Conservation (phyloP, 1,140 invertebrate genomes). For the Lepidurus couesii region DNA sequence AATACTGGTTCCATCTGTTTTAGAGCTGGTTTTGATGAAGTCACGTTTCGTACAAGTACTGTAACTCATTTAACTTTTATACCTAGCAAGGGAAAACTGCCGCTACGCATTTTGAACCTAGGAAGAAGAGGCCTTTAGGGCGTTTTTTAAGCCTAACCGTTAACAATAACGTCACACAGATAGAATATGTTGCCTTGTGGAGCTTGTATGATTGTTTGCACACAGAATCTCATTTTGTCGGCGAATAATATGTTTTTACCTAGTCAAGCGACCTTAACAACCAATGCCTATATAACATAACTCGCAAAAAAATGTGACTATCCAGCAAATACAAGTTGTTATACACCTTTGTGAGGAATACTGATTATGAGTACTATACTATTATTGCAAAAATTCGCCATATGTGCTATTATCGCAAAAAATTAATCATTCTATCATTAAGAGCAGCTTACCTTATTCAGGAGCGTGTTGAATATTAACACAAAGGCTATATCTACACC, state of each 20-base stretch:
- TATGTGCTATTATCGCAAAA: no score
- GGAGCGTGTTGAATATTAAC: no score
- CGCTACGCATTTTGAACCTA: background rate
- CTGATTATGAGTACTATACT: no score
- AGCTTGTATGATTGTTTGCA: background rate
- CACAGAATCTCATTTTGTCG: background rate
- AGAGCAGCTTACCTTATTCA: no score
- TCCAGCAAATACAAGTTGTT: background rate
- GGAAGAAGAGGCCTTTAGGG: background rate
- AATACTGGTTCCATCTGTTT: conserved; percentile 37
- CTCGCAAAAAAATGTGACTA: background rate
- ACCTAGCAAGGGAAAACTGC: no score
- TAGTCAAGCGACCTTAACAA: conserved; percentile 5
- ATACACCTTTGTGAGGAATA: background rate
- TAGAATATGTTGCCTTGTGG: background rate
- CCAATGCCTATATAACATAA: background rate
- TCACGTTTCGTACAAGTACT: conserved; percentile 48
- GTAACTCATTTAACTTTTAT: conserved; percentile 43
- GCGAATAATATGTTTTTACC: background rate
- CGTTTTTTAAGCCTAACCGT: background rate
- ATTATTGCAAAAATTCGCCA: no score
- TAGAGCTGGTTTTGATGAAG: conserved; percentile 43
- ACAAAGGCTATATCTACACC: no score
- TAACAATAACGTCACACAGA: background rate
- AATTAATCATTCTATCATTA: no score